Evolutionary conservation across 2,797 vertebrate genomes (phyloP).

Genomic region (Anomalospiza imberbis): DNA sequence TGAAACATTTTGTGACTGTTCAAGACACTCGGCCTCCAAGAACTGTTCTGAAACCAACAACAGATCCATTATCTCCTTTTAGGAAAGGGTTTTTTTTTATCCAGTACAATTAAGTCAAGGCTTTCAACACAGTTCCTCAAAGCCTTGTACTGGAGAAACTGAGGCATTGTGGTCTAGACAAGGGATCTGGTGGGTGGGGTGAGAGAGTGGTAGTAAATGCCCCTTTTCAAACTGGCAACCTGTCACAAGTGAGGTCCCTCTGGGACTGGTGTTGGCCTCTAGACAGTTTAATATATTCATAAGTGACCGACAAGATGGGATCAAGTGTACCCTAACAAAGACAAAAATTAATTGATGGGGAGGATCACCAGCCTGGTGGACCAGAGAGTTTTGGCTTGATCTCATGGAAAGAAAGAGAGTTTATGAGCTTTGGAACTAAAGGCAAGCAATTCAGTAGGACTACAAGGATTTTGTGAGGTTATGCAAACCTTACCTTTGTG

Average conservation of each 20-base stretch:
- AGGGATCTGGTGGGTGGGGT: too few relatives aligned
- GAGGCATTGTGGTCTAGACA: neutral
- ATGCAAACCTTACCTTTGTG: too few relatives aligned
- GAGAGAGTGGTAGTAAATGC: fast-evolving
- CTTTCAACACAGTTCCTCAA: neutral
- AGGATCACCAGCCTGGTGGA: neutral
- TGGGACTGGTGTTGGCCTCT: neutral
- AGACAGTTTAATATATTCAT: neutral
- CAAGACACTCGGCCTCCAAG: conserved; percentile 29
- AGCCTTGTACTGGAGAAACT: neutral
- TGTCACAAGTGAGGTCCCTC: neutral
- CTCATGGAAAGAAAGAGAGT: neutral
- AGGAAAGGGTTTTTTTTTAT: conserved; percentile 46
- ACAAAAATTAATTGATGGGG: neutral
- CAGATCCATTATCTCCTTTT: conserved; percentile 48
- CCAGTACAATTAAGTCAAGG: neutral
- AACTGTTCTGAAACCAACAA: conserved; percentile 59
- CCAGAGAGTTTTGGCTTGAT: neutral
- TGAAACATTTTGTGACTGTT: conserved; percentile 53
- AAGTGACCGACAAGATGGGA: fast-evolving
- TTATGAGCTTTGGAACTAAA: neutral
- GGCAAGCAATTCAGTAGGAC: neutral
- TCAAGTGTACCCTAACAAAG: neutral
- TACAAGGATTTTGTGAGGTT: neutral
- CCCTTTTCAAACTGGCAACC: neutral